Evolutionary conservation across 2,797 vertebrate genomes (phyloP), one percentile per base, ranked within the genome.

Genomic region (Trachurus trachurus): DNA sequence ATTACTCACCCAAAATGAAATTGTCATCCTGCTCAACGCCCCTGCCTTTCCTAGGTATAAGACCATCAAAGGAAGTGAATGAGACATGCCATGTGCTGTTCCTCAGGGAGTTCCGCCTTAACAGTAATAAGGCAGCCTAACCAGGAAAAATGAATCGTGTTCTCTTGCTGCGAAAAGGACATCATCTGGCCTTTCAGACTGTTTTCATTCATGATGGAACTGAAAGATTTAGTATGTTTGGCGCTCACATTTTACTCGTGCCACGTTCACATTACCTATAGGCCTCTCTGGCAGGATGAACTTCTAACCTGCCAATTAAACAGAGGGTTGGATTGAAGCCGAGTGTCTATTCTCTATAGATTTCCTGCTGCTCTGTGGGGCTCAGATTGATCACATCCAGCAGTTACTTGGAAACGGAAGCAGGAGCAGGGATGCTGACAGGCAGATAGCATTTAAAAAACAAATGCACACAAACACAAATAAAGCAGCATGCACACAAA

Each of bases 1-100:
- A 93, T 89, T 78, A 92, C 84, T 74, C 21, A 49, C 61, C 53
- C 39, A 81, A 82, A 92, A 92, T 92, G 78, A 88, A 90, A 91
- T 86, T 87, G 85, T 90, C 83, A 84, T 82, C 62, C 83, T 73
- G 52, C 62, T 78, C 63, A 29, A 65, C 44, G 12, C 78, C 70
- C 61, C 60, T 56, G 76, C 78, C 69, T 85, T 86, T 88, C 60
- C 61, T 44, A 8, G 16, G 11, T 37, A 50, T 80, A 53, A 80
- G 47, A 47, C 39, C 29, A 0, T 83, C 64, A 80, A 39, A 79
- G 52, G 64, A 83, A 83, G 72, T 70, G 81, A 81, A 81, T 72
- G 54, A 66, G 78, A 84, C 71, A 26, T 17, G 56, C 29, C 65
- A 22, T 42, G 29, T 37, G 26, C 39, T 78, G 40, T 56, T 81